These are phyloP conservation scores for Oryzaephilus surinamensis DNA, from an alignment of 1,140 invertebrate genomes.

Conservation along the genomic window DNA sequence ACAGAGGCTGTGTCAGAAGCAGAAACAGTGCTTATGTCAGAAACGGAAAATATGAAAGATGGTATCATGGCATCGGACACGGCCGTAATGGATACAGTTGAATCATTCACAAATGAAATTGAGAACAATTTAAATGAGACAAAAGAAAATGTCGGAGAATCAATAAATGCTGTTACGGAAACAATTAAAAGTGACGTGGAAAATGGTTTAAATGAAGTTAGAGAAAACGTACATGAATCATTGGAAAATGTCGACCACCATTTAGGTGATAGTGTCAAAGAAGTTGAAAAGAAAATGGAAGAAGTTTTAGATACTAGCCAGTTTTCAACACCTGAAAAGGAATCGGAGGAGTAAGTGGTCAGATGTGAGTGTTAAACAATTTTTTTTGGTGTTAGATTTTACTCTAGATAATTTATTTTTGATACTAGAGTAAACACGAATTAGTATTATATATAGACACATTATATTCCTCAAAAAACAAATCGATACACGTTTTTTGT, in stretches of 20 bases:
- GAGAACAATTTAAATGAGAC: constrained; percentile 12
- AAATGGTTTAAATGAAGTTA: constrained; percentile 11
- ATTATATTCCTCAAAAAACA: too few relatives aligned
- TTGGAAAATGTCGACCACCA: constrained; percentile 16
- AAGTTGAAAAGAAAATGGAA: constrained; percentile 12
- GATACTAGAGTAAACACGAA: constrained; percentile 12
- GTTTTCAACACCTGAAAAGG: constrained; percentile 12
- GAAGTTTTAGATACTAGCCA: constrained; percentile 20
- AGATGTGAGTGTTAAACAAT: constrained; percentile 21
- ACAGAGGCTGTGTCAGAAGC: constrained; percentile 31
- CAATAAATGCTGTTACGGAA: constrained; percentile 11
- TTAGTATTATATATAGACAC: constrained; percentile 3
- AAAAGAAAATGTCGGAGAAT: constrained; percentile 13
- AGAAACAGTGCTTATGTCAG: constrained; percentile 30
- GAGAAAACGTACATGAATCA: constrained; percentile 13
- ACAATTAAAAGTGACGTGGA: constrained; percentile 6
- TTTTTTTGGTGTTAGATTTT: constrained; percentile 11
- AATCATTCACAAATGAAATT: constrained; percentile 6
- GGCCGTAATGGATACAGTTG: constrained; percentile 18
- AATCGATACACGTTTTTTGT: too few relatives aligned
- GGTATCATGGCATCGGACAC: constrained; percentile 13
- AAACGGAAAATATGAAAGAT: constrained; percentile 28
- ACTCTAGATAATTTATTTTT: constrained; percentile 10
- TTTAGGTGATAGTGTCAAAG: constrained; percentile 13
- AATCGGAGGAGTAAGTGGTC: constrained; percentile 24